Evolutionary conservation across 2,888 invertebrate species (phyloP), one percentile per base, ranked within the genome.

Genomic region (Drosophila koepferae): DNA sequence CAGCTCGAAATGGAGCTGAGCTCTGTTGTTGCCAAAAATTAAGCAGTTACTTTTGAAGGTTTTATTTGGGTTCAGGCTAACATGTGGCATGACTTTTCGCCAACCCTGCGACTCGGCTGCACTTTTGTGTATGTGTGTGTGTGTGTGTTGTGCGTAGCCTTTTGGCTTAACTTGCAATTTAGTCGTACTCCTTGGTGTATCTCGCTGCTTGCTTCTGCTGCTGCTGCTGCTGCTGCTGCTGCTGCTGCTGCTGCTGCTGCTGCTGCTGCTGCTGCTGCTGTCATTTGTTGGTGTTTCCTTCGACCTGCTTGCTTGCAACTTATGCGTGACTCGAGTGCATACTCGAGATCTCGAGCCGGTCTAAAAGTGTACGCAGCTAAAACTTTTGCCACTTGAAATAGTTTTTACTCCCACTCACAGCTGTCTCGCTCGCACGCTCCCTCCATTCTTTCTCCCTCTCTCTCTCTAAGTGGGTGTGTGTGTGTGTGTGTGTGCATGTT

Each of bases 91-190:
- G 63, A 62, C 62, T 71, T 67, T 54, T 44, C 58, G 55, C 67
- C 69, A 83, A 38, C 72, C 72, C 77, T 77, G 72, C 68, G 61
- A 77, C 63, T 62, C 54, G 66, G 64, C 63, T 68, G 55, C 43
- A 51, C 43, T 48, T 20, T 75, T 23, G 12, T 40, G 40, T 16
- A 9, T 9, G 16, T 31, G 49, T 56, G 40, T 40, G 40, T 16
- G 16, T n/a, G 16, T 36, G 49, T 56, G 40, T 51, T 71, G 48
- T 23, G 75, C 67, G 70, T 82, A 70, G 74, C 80, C 81, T 81
- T 86, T 81, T 89, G 86, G 86, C 86, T 86, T 88, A 74, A 79
- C 86, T 90, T 86, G 81, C 89, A 88, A 86, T 88, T 86, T 88
- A 81, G 77, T 74, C 75, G 48, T 66, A 62, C 68, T 72, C 53